Conservation (phyloP, 2,888 invertebrate genomes). For the Argyra leucocephala region DNA sequence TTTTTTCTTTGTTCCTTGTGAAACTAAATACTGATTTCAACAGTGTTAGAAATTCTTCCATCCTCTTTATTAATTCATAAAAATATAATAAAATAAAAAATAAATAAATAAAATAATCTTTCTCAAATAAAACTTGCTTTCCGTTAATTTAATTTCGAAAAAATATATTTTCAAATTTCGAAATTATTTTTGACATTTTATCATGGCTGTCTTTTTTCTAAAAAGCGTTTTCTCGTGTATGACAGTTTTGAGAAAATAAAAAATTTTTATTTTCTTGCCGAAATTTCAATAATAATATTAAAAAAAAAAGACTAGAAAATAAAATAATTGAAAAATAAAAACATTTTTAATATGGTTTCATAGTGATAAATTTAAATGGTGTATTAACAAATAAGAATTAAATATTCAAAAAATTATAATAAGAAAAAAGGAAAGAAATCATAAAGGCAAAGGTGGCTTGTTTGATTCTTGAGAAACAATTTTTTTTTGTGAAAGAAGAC, state of each 20-base stretch:
- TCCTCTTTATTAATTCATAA: too few species aligned
- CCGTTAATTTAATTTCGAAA: too few species aligned
- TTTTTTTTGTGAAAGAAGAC: neutral
- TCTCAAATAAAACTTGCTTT: too few species aligned
- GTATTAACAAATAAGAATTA: neutral
- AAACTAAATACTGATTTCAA: too few species aligned
- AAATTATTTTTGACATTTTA: too few species aligned
- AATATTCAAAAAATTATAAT: neutral
- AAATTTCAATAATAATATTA: neutral
- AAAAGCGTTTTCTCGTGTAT: conserved; percentile 2
- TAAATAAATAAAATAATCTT: too few species aligned
- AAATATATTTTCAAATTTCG: too few species aligned
- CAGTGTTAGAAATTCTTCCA: too few species aligned
- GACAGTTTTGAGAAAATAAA: neutral
- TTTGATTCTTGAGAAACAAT: neutral
- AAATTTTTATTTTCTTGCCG: neutral
- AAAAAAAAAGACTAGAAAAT: neutral
- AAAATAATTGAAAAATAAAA: neutral
- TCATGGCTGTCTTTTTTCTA: neutral
- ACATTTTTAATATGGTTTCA: neutral
- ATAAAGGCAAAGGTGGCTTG: neutral
- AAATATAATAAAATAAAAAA: too few species aligned
- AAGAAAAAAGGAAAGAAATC: neutral
- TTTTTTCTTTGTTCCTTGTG: too few species aligned
- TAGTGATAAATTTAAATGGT: neutral